These are phyloP conservation scores for Mola mola DNA, from an alignment of 2,113 vertebrate genomes.

Conservation along the genomic window DNA sequence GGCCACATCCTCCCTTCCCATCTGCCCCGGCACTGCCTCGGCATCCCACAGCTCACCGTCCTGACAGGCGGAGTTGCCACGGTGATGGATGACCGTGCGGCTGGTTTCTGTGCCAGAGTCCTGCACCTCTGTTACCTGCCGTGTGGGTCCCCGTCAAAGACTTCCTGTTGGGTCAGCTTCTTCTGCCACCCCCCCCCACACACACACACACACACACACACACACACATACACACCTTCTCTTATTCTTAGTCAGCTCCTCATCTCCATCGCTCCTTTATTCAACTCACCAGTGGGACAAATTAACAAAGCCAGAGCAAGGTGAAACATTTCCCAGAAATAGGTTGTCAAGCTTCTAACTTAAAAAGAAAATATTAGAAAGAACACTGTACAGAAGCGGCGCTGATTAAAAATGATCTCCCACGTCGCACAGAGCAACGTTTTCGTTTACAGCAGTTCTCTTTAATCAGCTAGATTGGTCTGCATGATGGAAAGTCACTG, in stretches of 20 bases:
- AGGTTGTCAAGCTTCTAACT: slow-evolving; percentile 17
- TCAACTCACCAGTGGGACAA: slow-evolving; percentile 49
- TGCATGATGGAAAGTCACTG: slow-evolving; percentile 34
- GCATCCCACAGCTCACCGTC: slow-evolving; percentile 55
- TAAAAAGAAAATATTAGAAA: too few species aligned
- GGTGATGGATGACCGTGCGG: slow-evolving; percentile 74
- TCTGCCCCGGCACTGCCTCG: slow-evolving; percentile 70
- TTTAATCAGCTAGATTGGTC: slow-evolving; percentile 17
- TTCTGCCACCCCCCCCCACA: background rate
- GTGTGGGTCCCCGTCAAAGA: slow-evolving; percentile 70
- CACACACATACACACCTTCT: too few species aligned
- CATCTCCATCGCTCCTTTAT: slow-evolving; percentile 47
- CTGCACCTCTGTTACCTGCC: slow-evolving; percentile 69
- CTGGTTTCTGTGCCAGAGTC: slow-evolving; percentile 73
- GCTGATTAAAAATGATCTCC: background rate
- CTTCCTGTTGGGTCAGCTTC: slow-evolving; percentile 70
- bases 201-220: background rate
- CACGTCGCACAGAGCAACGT: slow-evolving; percentile 11
- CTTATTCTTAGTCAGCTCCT: slow-evolving; percentile 30
- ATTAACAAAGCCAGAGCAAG: slow-evolving; percentile 38
- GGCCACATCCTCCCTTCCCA: slow-evolving; percentile 72
- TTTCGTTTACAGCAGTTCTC: slow-evolving; percentile 25
- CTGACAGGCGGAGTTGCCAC: slow-evolving; percentile 73
- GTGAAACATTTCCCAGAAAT: slow-evolving; percentile 29
- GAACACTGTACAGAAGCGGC: background rate